Percentiles rank a stretch among this genome's conserved stretches.
Evolutionary conservation across 2,113 vertebrate genomes (phyloP).

Genomic region (Tetrax tetrax): DNA sequence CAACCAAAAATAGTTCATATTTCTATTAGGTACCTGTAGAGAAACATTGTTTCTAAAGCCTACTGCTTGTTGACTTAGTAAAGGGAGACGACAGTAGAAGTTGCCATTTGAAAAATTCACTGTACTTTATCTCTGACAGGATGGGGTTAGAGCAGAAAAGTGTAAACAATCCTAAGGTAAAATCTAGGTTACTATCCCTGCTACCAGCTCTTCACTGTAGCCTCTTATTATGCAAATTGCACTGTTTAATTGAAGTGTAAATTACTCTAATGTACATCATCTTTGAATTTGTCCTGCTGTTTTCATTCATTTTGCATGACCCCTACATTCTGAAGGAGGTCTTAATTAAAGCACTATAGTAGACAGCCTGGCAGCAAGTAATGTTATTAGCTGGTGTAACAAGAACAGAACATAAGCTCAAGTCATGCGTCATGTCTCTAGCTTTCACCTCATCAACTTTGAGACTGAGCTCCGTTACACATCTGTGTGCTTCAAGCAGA

Average conservation of each 20-base stretch:
- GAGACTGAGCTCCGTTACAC: neutral
- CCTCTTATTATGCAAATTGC: conserved; percentile 52
- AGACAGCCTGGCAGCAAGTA: conserved; percentile 9
- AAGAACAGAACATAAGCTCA: conserved; percentile 32
- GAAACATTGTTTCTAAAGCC: neutral
- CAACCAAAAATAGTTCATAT: neutral
- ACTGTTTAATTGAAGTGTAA: conserved; percentile 57
- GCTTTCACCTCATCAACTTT: neutral
- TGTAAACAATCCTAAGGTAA: conserved; percentile 42
- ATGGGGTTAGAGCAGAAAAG: neutral
- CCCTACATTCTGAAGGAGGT: conserved; percentile 23
- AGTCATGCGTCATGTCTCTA: neutral
- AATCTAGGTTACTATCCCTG: conserved; percentile 31
- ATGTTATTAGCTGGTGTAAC: neutral
- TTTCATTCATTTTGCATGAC: conserved; percentile 61
- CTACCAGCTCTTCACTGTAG: conserved; percentile 8
- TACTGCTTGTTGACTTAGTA: neutral
- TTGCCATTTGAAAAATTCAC: neutral
- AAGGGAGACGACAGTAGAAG: neutral
- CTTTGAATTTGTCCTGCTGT: conserved; percentile 42
- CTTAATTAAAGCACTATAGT: conserved; percentile 20
- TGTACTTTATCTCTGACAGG: neutral
- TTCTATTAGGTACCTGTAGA: neutral
- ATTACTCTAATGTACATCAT: conserved; percentile 55
- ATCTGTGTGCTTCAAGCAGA: conserved; percentile 16